Base-by-base conservation (phyloP, 2,888 invertebrate species). In the Poecilobothrus nobilitatus region DNA sequence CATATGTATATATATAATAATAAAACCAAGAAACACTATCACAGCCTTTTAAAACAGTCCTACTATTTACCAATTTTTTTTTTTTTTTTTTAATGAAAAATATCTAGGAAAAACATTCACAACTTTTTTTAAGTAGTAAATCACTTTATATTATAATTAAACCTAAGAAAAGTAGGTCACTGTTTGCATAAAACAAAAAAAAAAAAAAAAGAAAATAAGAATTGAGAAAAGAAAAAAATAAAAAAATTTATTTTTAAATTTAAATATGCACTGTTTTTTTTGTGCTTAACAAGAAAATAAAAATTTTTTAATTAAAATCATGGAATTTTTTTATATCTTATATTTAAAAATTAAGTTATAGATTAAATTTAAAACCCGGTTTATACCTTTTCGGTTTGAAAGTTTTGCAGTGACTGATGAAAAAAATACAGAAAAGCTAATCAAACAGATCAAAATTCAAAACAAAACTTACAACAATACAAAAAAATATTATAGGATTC, bases 331-430 rank as follows among this genome's bases (percentile, higher is more conserved):
- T 4, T 12, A 7, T 53, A 53, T 18, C 53, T 12, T n/a, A 18
- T 15, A 53, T 12, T 15, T 12, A 18, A 53, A 53, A 53, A 53
- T 37, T 37, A 8, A 37, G 2, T 37, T 53, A 53, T n/a, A n/a
- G 18, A 53, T 15, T 53, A n/a, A n/a, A 41, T 12, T 41, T 53
- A 18, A 12, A 41, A 15, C 53, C 9, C 41, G 18, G n/a, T 12
- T 18, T 18, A 18, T 53, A 53, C 53, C 63, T 27, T 63, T 63
- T 63, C 63, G 63, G 27, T 63, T 27, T 18, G 27, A 63, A 63
- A 63, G 63, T 63, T 63, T 63, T 27, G 27, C 63, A 22, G 63
- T 63, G 63, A 63, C 63, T 63, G 63, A 63, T 5, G 27, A 27
- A 27, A 27, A 27, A 27, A 4, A 27, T 27, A 27, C 27, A 27